Conservation (phyloP, 1,140 invertebrate species). For the Nymphalis io region DNA sequence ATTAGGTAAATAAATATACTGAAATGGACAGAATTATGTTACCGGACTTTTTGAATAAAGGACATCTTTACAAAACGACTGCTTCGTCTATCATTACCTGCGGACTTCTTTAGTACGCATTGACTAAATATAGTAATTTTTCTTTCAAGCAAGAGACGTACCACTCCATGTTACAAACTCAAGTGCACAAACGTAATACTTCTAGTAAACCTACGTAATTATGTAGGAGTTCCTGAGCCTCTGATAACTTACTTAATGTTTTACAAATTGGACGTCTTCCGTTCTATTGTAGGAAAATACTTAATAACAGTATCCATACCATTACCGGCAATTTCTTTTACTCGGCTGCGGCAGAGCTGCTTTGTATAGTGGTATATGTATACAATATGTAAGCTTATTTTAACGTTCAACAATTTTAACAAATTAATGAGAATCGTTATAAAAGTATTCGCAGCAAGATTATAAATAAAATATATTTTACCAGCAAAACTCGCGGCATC, state of each 20-base stretch:
- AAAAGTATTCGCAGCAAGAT: no score
- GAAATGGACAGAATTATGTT: no score
- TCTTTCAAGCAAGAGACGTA: conserved; percentile 1
- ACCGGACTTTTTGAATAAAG: background rate
- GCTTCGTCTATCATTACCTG: background rate
- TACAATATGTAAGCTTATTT: background rate
- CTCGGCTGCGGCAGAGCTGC: background rate
- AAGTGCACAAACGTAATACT: background rate
- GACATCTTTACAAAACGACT: background rate
- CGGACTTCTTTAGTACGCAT: background rate
- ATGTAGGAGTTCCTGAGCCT: background rate
- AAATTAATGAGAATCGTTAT: no score
- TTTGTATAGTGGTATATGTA: background rate
- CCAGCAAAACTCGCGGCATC: no score
- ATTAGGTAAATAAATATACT: no score
- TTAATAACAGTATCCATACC: background rate
- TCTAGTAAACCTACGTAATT: background rate
- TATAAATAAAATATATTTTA: no score
- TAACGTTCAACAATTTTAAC: no score
- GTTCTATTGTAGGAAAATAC: conserved; percentile 5
- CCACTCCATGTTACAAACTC: background rate
- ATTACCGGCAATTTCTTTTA: background rate
- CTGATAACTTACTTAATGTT: conserved; percentile 8
- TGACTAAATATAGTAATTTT: conserved; percentile 12
- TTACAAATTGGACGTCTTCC: background rate